Base-by-base conservation (phyloP, 1,140 invertebrate genomes). In the Belonocnema kinseyi region DNA sequence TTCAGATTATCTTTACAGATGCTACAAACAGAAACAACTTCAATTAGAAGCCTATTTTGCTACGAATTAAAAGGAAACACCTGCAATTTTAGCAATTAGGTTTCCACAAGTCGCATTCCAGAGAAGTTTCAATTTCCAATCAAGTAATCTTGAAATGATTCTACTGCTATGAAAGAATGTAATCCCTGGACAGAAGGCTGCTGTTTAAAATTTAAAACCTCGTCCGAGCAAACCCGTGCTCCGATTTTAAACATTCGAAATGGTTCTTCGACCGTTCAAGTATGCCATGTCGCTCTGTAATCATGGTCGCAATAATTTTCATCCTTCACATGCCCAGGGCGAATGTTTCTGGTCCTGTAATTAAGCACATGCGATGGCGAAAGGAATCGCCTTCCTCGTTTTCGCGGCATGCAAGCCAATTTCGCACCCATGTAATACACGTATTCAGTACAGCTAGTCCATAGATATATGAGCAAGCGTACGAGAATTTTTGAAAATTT, bases 141-240 rank as follows among this genome's bases (percentile, higher is more conserved):
- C 61, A 66, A 33, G 61, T 66, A 66, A 40, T 66, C 61, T 33
- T 66, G 61, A 66, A 66, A 66, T 66, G 61, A 66, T 66, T 66
- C 26, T 66, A 16, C 61, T 66, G 26, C 61, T 66, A 12, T 26
- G 26, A 66, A 66, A 66, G 61, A 66, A 66, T 66, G 61, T 66
- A 66, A 66, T 66, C 61, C 61, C 40, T 66, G 16, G 61, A 33
- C 61, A 66, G 61, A 46, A 66, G 61, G 61, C 61, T 66, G 61
- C 61, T 66, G 61, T 66, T 66, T 66, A 66, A 66, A 66, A 66
- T 66, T 66, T 66, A 66, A 66, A 66, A 26, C 61, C 61, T 66
- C 61, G 61, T 66, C 61, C 26, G 33, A 66, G 61, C 61, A 8
- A 66, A 66, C 61, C 61, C 61, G 61, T 66, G 61, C 61, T 66